These are phyloP conservation scores for Oreochromis aureus DNA, from an alignment of 2,113 vertebrate genomes.

Conservation along the genomic window DNA sequence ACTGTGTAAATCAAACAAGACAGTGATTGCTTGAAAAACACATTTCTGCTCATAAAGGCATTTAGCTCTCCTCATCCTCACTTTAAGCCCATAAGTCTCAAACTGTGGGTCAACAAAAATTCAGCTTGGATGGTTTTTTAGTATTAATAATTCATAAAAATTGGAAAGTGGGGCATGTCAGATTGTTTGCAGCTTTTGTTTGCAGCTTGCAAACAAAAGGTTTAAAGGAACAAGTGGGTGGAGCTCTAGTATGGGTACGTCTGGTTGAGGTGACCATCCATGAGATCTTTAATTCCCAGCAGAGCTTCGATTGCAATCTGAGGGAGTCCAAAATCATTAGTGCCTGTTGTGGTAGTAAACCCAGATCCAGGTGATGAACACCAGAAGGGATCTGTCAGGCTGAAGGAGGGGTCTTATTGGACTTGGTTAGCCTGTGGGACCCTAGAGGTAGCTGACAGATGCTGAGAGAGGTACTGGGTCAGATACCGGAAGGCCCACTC, in stretches of 20 bases:
- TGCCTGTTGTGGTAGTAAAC: background rate
- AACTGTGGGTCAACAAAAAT: background rate
- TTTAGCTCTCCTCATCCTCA: background rate
- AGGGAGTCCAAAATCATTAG: background rate
- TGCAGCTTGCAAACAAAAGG: background rate
- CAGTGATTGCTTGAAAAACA: background rate
- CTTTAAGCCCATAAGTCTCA: background rate
- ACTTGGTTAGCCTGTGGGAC: background rate
- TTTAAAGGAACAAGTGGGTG: background rate
- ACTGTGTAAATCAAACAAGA: background rate
- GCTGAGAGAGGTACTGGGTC: background rate
- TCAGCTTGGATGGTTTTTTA: background rate
- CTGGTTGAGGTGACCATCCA: background rate
- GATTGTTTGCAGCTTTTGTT: background rate
- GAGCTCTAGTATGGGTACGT: background rate
- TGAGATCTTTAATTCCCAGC: background rate
- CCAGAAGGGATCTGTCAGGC: background rate
- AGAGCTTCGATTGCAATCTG: background rate
- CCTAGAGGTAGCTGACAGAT: background rate
- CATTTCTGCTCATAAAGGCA: background rate
- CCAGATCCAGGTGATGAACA: background rate
- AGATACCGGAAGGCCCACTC: rapidly evolving
- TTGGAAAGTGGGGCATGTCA: background rate
- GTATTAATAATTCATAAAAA: background rate
- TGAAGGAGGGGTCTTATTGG: background rate